Percentiles rank a stretch among this genome's conserved stretches.
These are phyloP conservation scores for Hydriomena furcata DNA, from an alignment of 2,888 invertebrate genomes.

Conservation along the genomic window DNA sequence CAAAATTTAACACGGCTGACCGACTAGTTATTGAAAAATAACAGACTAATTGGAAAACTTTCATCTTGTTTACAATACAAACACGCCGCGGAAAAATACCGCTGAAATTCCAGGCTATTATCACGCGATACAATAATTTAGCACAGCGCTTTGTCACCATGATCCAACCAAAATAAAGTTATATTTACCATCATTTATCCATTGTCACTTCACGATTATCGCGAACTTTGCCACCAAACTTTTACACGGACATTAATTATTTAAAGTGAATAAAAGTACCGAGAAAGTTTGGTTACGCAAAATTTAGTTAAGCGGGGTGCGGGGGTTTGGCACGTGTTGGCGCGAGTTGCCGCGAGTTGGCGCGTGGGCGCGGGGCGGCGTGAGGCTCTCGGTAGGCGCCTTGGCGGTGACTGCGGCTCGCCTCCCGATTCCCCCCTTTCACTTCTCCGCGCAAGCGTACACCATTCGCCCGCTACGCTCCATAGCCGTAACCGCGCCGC, in stretches of 20 bases:
- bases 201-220: constrained; percentile 54
- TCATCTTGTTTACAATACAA: constrained; percentile 28
- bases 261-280: constrained; percentile 54
- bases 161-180: constrained; percentile 43
- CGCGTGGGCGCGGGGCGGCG: constrained; percentile 40
- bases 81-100: constrained; percentile 33
- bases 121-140: constrained; percentile 37
- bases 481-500: constrained; percentile 40
- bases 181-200: constrained; percentile 72
- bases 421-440: constrained; percentile 39
- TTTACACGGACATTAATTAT: constrained; percentile 27
- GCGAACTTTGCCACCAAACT: constrained; percentile 27
- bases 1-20: neutral
- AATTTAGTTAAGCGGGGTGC: constrained; percentile 63
- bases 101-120: constrained; percentile 34
- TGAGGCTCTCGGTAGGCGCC: constrained; percentile 49
- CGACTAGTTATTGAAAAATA: constrained; percentile 1
- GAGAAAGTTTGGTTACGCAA: constrained; percentile 58
- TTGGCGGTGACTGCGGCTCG: constrained; percentile 58
- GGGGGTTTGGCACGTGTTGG: constrained; percentile 43
- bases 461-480: constrained; percentile 34
- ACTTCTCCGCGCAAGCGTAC: constrained; percentile 58
- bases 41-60: constrained; percentile 18
- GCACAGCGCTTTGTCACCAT: constrained; percentile 38
- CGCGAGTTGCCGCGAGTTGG: constrained; percentile 42